Evolutionary conservation across 2,888 invertebrate genomes (phyloP).

Genomic region (Lordiphosa andalusiaca): DNA sequence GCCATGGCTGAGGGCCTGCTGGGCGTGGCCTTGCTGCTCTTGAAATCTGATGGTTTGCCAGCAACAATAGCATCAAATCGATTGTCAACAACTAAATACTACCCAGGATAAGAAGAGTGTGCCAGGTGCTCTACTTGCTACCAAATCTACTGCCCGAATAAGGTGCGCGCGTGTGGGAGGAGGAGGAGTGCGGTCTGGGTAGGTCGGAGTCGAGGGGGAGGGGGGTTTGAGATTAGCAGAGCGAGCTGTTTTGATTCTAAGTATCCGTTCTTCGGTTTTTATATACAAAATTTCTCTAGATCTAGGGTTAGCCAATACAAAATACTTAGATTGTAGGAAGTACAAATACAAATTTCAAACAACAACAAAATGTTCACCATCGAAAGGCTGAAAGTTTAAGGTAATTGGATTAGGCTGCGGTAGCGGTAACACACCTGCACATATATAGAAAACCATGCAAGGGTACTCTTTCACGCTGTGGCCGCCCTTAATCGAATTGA

Average conservation of each 20-base stretch:
- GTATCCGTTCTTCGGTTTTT: slow-evolving; percentile 13
- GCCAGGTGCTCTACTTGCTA: too few species aligned
- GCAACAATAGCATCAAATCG: slow-evolving; percentile 4
- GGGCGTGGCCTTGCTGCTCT: slow-evolving; percentile 51
- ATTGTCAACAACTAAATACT: not conserved
- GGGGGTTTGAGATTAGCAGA: too few species aligned
- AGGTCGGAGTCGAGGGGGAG: too few species aligned
- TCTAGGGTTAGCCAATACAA: slow-evolving; percentile 33
- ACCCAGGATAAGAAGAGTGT: too few species aligned
- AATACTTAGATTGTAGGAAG: slow-evolving; percentile 27
- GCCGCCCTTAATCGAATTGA: slow-evolving; percentile 66
- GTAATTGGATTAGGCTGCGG: slow-evolving; percentile 47
- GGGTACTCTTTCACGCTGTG: slow-evolving; percentile 78
- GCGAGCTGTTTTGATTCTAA: slow-evolving; percentile 8
- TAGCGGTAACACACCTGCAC: slow-evolving; percentile 79
- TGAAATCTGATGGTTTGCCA: slow-evolving; percentile 64
- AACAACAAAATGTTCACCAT: slow-evolving; percentile 17
- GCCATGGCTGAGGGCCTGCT: slow-evolving; percentile 29
- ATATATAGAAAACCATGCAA: slow-evolving; percentile 80
- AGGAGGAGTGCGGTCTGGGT: not conserved
- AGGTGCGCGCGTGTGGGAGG: not conserved
- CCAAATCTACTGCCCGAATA: too few species aligned
- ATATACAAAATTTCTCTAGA: slow-evolving; percentile 24
- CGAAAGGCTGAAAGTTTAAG: slow-evolving; percentile 38
- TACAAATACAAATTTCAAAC: slow-evolving; percentile 20